These are phyloP conservation scores for Holothuria leucospilota DNA, from an alignment of 53 echinoderm and acorn worm genomes.

Conservation along the genomic window DNA sequence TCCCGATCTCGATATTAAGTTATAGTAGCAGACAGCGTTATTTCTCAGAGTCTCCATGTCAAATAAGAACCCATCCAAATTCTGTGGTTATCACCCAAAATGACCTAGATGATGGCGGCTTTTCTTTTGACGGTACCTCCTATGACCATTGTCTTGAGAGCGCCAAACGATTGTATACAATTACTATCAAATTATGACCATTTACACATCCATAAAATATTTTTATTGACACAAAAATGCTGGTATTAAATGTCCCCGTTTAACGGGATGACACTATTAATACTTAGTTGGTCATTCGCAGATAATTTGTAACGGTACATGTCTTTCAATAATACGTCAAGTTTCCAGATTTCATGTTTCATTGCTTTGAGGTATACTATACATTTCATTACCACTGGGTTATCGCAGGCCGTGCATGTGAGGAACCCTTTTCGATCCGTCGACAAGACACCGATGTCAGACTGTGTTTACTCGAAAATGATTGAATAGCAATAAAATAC, in stretches of 20 bases:
- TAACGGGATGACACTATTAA: no score
- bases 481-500: constrained; percentile 28
- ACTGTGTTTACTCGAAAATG: constrained; percentile 15
- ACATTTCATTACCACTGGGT: constrained; percentile 1
- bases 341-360: neutral
- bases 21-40: no score
- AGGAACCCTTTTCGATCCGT: neutral
- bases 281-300: neutral
- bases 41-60: no score
- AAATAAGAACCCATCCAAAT: no score
- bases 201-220: constrained; percentile 24
- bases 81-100: no score
- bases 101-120: no score
- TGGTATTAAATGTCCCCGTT: neutral
- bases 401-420: neutral
- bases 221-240: constrained; percentile 19
- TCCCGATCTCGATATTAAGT: no score
- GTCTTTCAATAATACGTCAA: constrained; percentile 19
- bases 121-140: no score
- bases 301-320: neutral
- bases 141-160: no score
- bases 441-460: constrained; percentile 10
- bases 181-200: constrained; percentile 34
- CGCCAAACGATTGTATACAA: constrained; percentile 26
- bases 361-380: neutral